Percentiles rank a stretch among this genome's conserved stretches.
These are phyloP conservation scores for Caenorhabditis doughertyi DNA, from an alignment of 2,888 invertebrate species.

Conservation along the genomic window DNA sequence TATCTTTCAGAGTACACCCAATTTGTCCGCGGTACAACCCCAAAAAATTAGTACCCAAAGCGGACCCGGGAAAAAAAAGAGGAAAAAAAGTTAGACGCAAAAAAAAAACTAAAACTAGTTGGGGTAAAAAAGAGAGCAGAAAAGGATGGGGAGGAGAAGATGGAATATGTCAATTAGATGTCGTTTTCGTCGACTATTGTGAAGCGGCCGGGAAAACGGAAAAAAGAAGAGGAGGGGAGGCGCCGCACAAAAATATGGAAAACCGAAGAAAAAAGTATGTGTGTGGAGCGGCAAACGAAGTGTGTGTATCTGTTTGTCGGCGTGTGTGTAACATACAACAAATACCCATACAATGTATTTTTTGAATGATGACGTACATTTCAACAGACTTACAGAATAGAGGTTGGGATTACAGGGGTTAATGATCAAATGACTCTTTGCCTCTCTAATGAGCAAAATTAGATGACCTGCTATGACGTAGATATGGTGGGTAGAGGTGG, in stretches of 20 bases:
- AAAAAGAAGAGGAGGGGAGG: neutral
- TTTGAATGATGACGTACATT: conserved; percentile 25
- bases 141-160: neutral
- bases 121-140: conserved; percentile 10
- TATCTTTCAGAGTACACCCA: conserved; percentile 8
- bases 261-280: conserved; percentile 2
- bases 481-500: neutral
- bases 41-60: conserved; percentile 15
- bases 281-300: no score
- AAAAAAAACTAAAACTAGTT: conserved; percentile 3
- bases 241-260: conserved; percentile 18
- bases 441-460: no score
- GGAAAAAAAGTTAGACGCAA: neutral
- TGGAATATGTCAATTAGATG: conserved; percentile 59
- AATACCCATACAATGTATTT: neutral
- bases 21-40: no score
- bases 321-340: conserved; percentile 6
- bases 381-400: neutral
- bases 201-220: neutral
- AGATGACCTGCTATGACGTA: neutral
- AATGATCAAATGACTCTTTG: neutral
- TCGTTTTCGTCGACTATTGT: conserved; percentile 57
- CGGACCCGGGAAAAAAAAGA: neutral
- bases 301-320: conserved; percentile 49
- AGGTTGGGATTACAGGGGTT: neutral